Conservation (phyloP, 2,888 invertebrate species). For the Netelia fuscicornis region DNA sequence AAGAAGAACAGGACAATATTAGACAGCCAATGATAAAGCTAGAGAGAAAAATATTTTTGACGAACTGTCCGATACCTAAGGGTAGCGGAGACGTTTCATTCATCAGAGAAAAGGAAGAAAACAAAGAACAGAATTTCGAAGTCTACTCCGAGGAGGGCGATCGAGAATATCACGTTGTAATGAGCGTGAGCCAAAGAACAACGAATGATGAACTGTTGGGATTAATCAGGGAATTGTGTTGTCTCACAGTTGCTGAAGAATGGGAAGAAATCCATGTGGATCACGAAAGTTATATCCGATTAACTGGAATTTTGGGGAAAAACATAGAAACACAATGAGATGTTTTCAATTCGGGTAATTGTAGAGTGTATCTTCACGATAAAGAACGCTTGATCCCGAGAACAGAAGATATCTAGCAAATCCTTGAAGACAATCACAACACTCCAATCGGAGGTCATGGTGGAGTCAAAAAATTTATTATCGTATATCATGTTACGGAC, state of each 20-base stretch:
- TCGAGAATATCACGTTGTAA: conserved; percentile 42
- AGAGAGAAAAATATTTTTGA: conserved; percentile 19
- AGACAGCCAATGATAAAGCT: not conserved
- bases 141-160: conserved; percentile 43
- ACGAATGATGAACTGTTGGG: conserved; percentile 17
- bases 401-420: no score
- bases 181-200: conserved; percentile 21
- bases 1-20: not conserved
- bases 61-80: conserved; percentile 52
- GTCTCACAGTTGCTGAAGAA: conserved; percentile 43
- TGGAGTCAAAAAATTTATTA: no score
- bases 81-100: conserved; percentile 51
- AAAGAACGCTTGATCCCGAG: no score
- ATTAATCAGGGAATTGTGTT: conserved; percentile 12
- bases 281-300: conserved; percentile 36
- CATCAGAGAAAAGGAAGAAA: conserved; percentile 2
- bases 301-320: conserved; percentile 11
- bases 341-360: no score
- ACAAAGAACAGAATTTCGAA: conserved; percentile 16
- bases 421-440: no score
- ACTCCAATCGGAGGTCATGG: no score
- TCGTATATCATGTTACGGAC: no score
- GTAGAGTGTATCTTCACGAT: no score
- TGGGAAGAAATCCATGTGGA: conserved; percentile 43
- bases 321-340: not conserved